Base-by-base conservation (phyloP, 2,797 vertebrate species). In the Platyrinchus mystaceus region DNA sequence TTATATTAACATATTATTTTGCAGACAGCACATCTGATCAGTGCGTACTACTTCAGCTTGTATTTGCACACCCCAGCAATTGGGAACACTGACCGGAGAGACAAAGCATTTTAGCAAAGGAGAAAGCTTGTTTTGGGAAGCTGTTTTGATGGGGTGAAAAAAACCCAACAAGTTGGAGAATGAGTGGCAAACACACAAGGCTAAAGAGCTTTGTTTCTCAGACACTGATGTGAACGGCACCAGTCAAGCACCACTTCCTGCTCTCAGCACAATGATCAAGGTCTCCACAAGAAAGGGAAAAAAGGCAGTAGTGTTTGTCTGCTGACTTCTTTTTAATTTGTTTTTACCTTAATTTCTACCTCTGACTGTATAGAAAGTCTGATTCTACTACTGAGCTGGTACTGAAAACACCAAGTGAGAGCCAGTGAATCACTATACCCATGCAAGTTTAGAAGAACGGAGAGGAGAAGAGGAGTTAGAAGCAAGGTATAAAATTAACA, bases 1-100 rank as follows among this genome's bases (percentile, higher is more conserved):
- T 93, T 88, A 53, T 66, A 87, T 83, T 89, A 94, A 85, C 66
- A 64, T 80, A 49, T 87, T 79, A 43, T 94, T 95, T 80, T 78
- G 69, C 75, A 91, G 64, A 62, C n/a, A 93, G 81, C 2, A 6
- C 30, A 68, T 87, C 89, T 37, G 64, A 93, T 74, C 2, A 0
- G 53, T 53, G 44, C 68, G 89, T 47, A 2, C 49, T 41, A 36
- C 60, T 77, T 93, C 67, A 53, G 69, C 39, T 92, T 46, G 30
- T 4, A 36, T 76, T 93, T 84, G 49, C 63, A 64, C 64, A 71
- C 7, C 4, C 20, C 0, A 0, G 43, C 4, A 5, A 69, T 0
- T 68, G 76, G 87, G 60, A 66, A 22, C 66, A 58, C 64, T 15
- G 53, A 64, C 19, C 56, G 58, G 62, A 70, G 28, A 1, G 2